Evolutionary conservation across 2,797 vertebrate species (phyloP).

Genomic region (Micrastur ruficollis): DNA sequence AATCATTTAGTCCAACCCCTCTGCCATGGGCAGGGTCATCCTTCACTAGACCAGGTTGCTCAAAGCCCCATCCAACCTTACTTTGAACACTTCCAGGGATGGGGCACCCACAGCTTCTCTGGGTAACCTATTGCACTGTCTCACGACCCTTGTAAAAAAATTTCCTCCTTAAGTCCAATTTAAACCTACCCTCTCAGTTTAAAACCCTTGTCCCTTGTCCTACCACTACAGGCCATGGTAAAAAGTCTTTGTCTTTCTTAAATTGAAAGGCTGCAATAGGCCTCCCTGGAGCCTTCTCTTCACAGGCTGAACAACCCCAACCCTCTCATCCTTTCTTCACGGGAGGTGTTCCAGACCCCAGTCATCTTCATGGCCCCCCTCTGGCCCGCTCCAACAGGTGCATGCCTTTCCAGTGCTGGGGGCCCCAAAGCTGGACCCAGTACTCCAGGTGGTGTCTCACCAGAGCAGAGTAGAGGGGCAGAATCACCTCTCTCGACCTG

Average conservation of each 20-base stretch:
- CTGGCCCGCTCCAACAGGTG: rapidly evolving
- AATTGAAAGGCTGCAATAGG: background rate
- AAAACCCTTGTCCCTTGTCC: background rate
- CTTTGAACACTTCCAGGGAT: too few species aligned
- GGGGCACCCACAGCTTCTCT: too few species aligned
- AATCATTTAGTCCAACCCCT: background rate
- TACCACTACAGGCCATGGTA: background rate
- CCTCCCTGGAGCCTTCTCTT: background rate
- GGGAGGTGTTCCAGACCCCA: background rate
- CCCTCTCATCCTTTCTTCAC: rapidly evolving
- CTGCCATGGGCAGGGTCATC: background rate
- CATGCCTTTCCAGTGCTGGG: too few species aligned
- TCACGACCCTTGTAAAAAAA: background rate
- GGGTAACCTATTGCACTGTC: too few species aligned
- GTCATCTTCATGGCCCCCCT: background rate
- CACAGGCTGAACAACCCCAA: background rate
- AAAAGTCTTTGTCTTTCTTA: background rate
- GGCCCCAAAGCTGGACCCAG: too few species aligned
- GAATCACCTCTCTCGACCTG: too few species aligned
- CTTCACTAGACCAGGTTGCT: too few species aligned
- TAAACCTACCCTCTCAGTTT: background rate
- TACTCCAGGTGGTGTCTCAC: too few species aligned
- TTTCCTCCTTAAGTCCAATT: background rate
- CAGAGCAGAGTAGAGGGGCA: too few species aligned
- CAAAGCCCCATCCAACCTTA: too few species aligned